A percentile compares a stretch with the other conserved stretches of the same genome.
Evolutionary conservation across 2,888 invertebrate species (phyloP).

Genomic region (Sinopyrophorus schimmeli): DNA sequence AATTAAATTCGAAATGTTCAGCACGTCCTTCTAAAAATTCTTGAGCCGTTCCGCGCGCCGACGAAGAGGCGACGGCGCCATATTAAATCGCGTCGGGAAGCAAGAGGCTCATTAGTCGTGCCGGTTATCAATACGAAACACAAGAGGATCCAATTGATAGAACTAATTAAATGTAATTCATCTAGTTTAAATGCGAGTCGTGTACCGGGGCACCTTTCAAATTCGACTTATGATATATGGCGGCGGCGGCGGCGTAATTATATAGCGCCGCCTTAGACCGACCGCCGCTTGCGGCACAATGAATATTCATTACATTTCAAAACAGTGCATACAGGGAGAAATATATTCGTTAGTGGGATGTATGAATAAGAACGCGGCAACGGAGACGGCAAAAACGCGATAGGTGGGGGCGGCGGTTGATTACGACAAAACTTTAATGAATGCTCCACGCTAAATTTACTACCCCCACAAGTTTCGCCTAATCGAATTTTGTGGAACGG

Average conservation of each 20-base stretch:
- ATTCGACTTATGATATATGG: conserved; percentile 52
- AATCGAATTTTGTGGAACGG: conserved; percentile 27
- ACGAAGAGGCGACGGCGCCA: background rate
- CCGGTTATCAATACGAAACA: conserved; percentile 25
- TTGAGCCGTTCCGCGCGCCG: too few species aligned
- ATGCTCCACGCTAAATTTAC: conserved; percentile 33
- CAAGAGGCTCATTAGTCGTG: conserved; percentile 23
- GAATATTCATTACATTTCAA: conserved; percentile 52
- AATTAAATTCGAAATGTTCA: too few species aligned
- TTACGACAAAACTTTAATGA: conserved; percentile 36
- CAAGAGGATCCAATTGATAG: conserved; percentile 36
- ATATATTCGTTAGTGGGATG: conserved; percentile 37
- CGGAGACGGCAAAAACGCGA: conserved; percentile 35
- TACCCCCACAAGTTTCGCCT: conserved; percentile 23
- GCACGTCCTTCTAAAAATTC: too few species aligned
- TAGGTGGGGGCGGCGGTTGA: conserved; percentile 33
- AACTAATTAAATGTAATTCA: conserved; percentile 50
- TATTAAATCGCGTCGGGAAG: conserved; percentile 2
- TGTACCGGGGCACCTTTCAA: conserved; percentile 50
- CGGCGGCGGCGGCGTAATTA: conserved; percentile 48
- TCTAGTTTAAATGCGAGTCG: conserved; percentile 47
- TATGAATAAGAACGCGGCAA: conserved; percentile 37
- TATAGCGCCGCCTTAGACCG: conserved; percentile 50
- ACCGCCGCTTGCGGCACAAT: conserved; percentile 48
- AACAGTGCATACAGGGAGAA: conserved; percentile 40